Evolutionary conservation across 2,888 invertebrate species (phyloP).

Genomic region (Ectemnius continuus): DNA sequence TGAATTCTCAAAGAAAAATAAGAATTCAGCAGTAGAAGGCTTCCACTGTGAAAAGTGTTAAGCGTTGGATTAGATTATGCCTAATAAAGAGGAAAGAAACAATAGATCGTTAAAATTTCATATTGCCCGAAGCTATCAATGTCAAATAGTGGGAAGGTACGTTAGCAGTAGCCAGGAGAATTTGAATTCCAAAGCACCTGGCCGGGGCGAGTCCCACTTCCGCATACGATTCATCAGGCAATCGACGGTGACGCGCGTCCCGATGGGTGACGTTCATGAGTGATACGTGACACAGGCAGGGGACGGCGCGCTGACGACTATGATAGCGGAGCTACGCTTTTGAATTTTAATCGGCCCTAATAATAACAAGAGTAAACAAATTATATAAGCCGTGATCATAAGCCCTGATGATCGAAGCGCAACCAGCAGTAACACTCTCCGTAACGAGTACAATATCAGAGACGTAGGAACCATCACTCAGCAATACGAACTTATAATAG

Average conservation of each 20-base stretch:
- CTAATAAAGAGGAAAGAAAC: too few species aligned
- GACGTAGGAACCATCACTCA: too few species aligned
- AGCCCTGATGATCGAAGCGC: neutral
- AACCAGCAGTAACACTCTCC: too few species aligned
- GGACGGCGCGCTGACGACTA: slow-evolving; percentile 34
- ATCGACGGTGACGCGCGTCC: slow-evolving; percentile 67
- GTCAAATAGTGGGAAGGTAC: too few species aligned
- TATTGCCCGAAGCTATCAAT: too few species aligned
- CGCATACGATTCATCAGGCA: slow-evolving; percentile 42
- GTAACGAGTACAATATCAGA: too few species aligned
- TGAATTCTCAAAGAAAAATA: too few species aligned
- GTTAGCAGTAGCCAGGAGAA: neutral
- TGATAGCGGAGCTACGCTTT: slow-evolving; percentile 23
- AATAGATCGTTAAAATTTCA: too few species aligned
- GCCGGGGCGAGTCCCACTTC: slow-evolving; percentile 18
- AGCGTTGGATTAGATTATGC: too few species aligned
- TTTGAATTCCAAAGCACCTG: slow-evolving; percentile 31
- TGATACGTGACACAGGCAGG: slow-evolving; percentile 43
- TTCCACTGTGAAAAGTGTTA: too few species aligned
- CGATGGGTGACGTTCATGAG: slow-evolving; percentile 56
- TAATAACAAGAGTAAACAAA: neutral
- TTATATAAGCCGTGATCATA: neutral
- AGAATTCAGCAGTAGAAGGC: too few species aligned
- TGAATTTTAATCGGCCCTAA: slow-evolving; percentile 24
- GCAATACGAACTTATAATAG: too few species aligned